phyloP scores from a whole-genome alignment of 2,113 vertebrate species.

The Zosterops pallidus region DNA sequence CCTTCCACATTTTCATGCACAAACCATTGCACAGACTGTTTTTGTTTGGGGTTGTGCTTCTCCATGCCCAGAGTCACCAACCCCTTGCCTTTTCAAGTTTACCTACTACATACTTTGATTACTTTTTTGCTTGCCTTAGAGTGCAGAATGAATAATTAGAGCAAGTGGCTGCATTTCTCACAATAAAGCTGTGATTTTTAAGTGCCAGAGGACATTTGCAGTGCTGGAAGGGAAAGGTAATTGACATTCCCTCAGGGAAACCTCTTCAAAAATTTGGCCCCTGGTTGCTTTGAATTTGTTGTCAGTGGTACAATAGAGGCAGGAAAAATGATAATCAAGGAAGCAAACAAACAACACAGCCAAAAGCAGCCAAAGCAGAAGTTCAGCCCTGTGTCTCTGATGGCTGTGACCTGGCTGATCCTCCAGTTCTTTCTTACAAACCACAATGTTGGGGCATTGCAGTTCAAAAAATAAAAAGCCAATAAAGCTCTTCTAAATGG shows the following conservation, averaged over 20 bases:
- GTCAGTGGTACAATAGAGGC: background rate
- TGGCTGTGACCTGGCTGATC: background rate
- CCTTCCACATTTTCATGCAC: background rate
- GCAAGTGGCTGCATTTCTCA: slow-evolving; percentile 33
- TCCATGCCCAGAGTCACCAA: background rate
- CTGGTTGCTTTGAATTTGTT: slow-evolving; percentile 35
- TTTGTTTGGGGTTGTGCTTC: background rate
- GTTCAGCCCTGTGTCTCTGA: background rate
- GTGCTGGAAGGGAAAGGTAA: slow-evolving; percentile 46
- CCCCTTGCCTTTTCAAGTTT: background rate
- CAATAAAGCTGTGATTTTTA: slow-evolving; percentile 22
- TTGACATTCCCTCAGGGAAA: slow-evolving; percentile 55
- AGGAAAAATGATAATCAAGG: background rate
- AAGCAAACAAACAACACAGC: background rate
- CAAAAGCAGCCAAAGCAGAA: background rate
- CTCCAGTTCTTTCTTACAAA: background rate
- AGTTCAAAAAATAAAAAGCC: background rate
- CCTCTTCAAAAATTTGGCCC: slow-evolving; percentile 23
- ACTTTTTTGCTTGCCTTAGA: background rate
- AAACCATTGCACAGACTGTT: background rate
- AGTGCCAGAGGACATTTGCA: background rate
- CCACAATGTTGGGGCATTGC: background rate
- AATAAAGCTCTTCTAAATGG: background rate
- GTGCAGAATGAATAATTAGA: background rate
- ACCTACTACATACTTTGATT: background rate